phyloP scores from a whole-genome alignment of 2,797 vertebrate species.

The Arnoldichthys spilopterus region DNA sequence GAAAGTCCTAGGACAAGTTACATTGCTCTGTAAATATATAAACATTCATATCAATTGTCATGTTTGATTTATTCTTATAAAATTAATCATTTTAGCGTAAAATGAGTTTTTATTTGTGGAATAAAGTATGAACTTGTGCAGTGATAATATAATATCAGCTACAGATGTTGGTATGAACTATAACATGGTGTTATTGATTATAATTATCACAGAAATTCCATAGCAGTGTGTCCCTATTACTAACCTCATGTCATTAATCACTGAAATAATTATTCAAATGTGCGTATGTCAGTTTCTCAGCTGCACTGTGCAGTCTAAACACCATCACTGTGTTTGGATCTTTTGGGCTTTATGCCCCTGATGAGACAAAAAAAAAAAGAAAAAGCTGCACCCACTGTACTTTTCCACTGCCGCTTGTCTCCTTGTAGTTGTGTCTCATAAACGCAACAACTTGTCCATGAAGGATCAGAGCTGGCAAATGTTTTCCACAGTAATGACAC shows the following conservation, averaged over 20 bases:
- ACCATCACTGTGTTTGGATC: conserved; percentile 15
- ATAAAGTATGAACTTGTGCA: no score
- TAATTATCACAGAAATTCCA: not conserved
- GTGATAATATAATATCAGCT: no score
- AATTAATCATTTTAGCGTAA: not conserved
- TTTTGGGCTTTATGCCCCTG: conserved; percentile 23
- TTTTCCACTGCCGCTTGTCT: conserved; percentile 43
- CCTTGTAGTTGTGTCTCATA: conserved; percentile 55
- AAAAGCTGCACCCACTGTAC: conserved; percentile 28
- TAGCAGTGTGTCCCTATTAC: not conserved
- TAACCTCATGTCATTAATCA: not conserved
- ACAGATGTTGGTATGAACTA: no score
- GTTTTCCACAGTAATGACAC: conserved; percentile 72
- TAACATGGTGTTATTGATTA: not conserved
- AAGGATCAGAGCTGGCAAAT: conserved; percentile 47
- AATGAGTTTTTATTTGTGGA: no score
- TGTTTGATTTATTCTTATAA: not conserved
- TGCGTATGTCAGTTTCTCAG: conserved; percentile 23
- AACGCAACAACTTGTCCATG: conserved; percentile 51
- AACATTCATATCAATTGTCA: not conserved
- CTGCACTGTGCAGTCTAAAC: not conserved
- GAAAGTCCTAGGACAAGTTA: no score
- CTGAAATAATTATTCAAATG: conserved; percentile 9
- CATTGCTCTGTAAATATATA: not conserved
- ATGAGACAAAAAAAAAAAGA: conserved; percentile 22